Percentiles rank a stretch among this genome's conserved stretches.
Evolutionary conservation across 2,888 invertebrate species (phyloP).

Genomic region (Pseudococcus viburni): DNA sequence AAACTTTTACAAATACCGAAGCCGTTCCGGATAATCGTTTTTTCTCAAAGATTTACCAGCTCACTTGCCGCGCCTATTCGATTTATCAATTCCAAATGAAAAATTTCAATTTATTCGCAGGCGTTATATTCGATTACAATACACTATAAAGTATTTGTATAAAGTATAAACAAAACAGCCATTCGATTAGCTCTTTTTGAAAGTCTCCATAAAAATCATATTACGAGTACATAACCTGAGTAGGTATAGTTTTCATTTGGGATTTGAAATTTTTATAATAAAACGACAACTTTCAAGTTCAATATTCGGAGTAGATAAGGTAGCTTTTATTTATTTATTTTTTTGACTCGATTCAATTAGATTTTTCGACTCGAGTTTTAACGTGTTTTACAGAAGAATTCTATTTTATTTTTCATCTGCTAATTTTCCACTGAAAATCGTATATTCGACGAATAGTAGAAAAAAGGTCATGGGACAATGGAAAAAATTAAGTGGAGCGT

Average conservation of each 20-base stretch:
- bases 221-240: background rate
- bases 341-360: too few relatives aligned
- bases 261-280: slow-evolving; percentile 33
- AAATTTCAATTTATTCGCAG: slow-evolving; percentile 38
- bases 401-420: too few relatives aligned
- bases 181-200: background rate
- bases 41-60: slow-evolving; percentile 11
- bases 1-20: slow-evolving; percentile 40
- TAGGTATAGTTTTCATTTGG: slow-evolving; percentile 39
- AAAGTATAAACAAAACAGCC: slow-evolving; percentile 32
- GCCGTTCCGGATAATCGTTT: slow-evolving; percentile 26
- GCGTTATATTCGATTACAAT: slow-evolving; percentile 9
- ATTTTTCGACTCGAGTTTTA: too few relatives aligned
- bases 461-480: too few relatives aligned
- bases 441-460: too few relatives aligned
- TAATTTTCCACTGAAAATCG: too few relatives aligned
- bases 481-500: too few relatives aligned
- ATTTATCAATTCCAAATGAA: slow-evolving; percentile 53
- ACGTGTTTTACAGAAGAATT: too few relatives aligned
- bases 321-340: too few relatives aligned
- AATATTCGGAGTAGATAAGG: too few relatives aligned
- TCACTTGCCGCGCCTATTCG: background rate
- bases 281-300: background rate
- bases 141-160: slow-evolving; percentile 9
- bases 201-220: background rate